phyloP scores from a whole-genome alignment of 2,113 vertebrate genomes.

The Elaphurus davidianus region DNA sequence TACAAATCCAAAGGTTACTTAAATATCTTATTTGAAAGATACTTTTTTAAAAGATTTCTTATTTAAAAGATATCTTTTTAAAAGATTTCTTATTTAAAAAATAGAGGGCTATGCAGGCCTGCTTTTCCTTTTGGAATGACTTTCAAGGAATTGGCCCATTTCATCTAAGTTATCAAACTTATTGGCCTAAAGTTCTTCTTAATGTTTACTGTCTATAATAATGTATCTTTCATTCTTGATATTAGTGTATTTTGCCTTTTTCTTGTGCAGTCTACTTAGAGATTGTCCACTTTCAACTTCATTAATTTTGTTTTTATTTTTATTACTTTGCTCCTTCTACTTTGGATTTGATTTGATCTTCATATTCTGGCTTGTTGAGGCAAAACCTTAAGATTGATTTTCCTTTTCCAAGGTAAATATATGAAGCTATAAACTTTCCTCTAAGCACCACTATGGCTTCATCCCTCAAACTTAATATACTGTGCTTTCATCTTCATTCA shows the following conservation, averaged over 20 bases:
- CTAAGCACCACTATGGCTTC: background rate
- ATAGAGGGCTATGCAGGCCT: background rate
- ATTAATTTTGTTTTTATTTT: background rate
- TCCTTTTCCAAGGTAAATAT: background rate
- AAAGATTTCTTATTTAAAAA: background rate
- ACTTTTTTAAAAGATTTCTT: background rate
- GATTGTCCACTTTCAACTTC: background rate
- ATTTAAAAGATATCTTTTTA: background rate
- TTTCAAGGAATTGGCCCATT: background rate
- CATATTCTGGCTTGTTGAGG: background rate
- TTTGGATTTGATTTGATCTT: background rate
- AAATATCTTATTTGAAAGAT: background rate
- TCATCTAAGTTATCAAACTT: background rate
- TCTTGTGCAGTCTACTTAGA: background rate
- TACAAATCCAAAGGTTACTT: background rate
- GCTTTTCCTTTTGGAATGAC: background rate
- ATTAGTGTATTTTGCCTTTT: background rate
- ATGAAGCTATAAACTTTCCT: background rate
- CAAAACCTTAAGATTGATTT: background rate
- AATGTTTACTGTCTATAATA: background rate
- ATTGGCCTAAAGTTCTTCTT: background rate
- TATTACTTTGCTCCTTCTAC: background rate
- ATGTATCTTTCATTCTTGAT: background rate
- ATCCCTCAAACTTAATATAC: background rate
- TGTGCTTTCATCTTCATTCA: background rate